phyloP scores from a whole-genome alignment of 2,797 vertebrate species.

The Lithobates sylvaticus region DNA sequence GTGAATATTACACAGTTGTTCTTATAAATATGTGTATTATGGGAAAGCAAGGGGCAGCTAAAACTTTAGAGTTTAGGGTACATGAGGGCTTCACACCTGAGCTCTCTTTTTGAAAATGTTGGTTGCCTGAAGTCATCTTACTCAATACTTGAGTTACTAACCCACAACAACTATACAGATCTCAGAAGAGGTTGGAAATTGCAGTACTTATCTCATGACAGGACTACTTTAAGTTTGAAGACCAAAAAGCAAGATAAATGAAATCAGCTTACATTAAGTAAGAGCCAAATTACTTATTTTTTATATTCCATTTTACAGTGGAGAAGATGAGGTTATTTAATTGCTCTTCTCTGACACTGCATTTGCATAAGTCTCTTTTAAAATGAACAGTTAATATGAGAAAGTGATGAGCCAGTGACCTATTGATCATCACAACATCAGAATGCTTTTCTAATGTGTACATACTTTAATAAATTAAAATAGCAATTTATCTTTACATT shows the following conservation, averaged over 20 bases:
- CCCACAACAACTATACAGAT: too few species aligned
- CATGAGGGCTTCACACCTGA: too few species aligned
- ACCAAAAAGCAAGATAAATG: background rate
- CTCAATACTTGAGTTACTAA: too few species aligned
- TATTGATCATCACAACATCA: slow-evolving; percentile 16
- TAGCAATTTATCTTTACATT: background rate
- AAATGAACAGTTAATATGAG: slow-evolving; percentile 25
- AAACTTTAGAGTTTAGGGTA: too few species aligned
- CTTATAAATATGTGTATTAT: too few species aligned
- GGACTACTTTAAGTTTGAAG: background rate
- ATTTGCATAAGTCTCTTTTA: slow-evolving; percentile 23
- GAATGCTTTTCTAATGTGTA: slow-evolving; percentile 23
- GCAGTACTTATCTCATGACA: too few species aligned
- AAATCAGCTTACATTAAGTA: background rate
- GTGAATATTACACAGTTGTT: too few species aligned
- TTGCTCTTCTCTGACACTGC: background rate
- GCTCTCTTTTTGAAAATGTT: too few species aligned
- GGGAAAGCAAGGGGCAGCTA: too few species aligned
- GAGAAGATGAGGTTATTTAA: slow-evolving; percentile 3
- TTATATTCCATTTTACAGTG: background rate
- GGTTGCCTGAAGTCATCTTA: too few species aligned
- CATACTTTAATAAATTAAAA: slow-evolving; percentile 16
- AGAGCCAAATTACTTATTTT: background rate
- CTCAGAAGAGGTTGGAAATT: too few species aligned
- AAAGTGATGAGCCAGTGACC: slow-evolving; percentile 5